phyloP scores from a whole-genome alignment of 2,888 invertebrate genomes.

The Bombyx huttoni region DNA sequence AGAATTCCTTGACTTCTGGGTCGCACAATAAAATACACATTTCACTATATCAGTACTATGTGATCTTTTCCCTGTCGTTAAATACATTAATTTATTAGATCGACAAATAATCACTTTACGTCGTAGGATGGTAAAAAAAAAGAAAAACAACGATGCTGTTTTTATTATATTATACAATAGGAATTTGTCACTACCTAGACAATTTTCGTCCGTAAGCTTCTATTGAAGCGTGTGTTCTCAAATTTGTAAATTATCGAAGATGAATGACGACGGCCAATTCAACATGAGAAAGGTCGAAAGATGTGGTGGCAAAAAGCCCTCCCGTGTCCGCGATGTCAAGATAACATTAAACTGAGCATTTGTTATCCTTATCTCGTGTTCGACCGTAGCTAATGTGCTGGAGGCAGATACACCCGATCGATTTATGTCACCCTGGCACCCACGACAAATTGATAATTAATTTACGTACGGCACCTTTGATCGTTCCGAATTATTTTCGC shows the following conservation, averaged over 20 bases:
- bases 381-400: slow-evolving; percentile 69
- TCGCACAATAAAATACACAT: too few species aligned
- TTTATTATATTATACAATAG: too few species aligned
- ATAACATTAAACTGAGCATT: slow-evolving; percentile 72
- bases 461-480: slow-evolving; percentile 62
- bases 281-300: slow-evolving; percentile 48
- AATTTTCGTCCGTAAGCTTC: too few species aligned
- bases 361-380: slow-evolving; percentile 67
- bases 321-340: slow-evolving; percentile 67
- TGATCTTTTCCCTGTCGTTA: too few species aligned
- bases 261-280: slow-evolving; percentile 18
- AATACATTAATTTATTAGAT: too few species aligned
- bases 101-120: too few species aligned
- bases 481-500: slow-evolving; percentile 64
- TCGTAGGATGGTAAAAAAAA: too few species aligned
- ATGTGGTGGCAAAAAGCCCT: slow-evolving; percentile 71
- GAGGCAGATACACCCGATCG: slow-evolving; percentile 63
- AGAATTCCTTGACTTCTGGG: too few species aligned
- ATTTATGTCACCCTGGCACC: slow-evolving; percentile 69
- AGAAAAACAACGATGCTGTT: too few species aligned
- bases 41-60: too few species aligned
- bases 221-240: slow-evolving; percentile 10
- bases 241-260: slow-evolving; percentile 20
- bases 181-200: too few species aligned
- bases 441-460: slow-evolving; percentile 73